phyloP scores from a whole-genome alignment of 2,113 vertebrate species.

The Gymnogyps californianus region DNA sequence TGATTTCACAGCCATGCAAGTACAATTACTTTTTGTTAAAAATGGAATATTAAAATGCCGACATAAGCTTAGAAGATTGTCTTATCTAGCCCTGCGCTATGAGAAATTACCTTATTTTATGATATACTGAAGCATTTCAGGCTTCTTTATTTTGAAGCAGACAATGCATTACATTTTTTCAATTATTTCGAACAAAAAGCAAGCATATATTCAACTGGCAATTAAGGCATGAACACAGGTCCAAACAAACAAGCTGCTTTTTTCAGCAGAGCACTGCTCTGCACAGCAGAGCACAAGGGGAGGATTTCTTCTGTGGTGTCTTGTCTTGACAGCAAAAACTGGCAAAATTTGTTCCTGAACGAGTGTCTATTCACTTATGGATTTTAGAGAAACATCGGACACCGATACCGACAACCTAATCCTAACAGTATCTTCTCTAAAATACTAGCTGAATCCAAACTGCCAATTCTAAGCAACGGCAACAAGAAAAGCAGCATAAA shows the following conservation, averaged over 20 bases:
- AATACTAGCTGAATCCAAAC: background rate
- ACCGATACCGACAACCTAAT: background rate
- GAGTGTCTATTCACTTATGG: rapidly evolving
- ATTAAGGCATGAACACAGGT: rapidly evolving
- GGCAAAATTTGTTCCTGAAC: background rate
- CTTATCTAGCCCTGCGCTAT: rapidly evolving
- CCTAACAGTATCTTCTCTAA: background rate
- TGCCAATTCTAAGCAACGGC: background rate
- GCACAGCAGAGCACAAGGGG: too few relatives aligned
- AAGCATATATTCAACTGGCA: too few relatives aligned
- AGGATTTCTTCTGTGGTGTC: background rate
- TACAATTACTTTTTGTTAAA: background rate
- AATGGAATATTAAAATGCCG: rapidly evolving
- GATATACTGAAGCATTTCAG: background rate
- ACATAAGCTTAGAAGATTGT: background rate
- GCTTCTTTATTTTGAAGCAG: background rate
- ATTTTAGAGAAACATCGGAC: background rate
- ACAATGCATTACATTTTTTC: background rate
- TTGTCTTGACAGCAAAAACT: background rate
- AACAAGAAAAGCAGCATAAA: background rate
- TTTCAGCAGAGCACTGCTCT: background rate
- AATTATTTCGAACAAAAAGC: background rate
- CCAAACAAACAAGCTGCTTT: background rate
- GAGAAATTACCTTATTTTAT: background rate
- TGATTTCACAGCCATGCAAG: background rate